Evolutionary conservation across 1,140 invertebrate species (phyloP).

Genomic region (Harpegnathos saltator): DNA sequence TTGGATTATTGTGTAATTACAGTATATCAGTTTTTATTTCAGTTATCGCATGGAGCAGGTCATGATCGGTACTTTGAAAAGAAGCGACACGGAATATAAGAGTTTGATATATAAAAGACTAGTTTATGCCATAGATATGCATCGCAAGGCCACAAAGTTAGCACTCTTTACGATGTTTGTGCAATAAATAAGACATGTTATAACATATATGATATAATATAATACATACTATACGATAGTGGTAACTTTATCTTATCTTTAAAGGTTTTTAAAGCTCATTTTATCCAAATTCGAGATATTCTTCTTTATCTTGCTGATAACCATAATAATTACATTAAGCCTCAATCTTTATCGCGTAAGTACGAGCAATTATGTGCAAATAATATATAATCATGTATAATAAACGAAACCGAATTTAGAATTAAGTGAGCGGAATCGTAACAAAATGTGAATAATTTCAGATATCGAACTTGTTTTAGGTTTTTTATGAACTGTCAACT

Average conservation of each 20-base stretch:
- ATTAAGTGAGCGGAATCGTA: background rate
- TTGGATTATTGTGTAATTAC: background rate
- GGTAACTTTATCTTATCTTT: background rate
- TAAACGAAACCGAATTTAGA: background rate
- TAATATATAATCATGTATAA: background rate
- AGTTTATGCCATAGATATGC: constrained; percentile 19
- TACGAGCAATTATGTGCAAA: background rate
- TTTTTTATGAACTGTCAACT: background rate
- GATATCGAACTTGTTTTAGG: background rate
- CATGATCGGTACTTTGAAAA: background rate
- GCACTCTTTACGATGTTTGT: background rate
- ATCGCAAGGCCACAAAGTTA: constrained; percentile 13
- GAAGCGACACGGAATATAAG: background rate
- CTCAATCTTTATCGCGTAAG: constrained; percentile 18
- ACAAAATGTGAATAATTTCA: background rate
- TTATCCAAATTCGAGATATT: background rate
- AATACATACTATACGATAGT: background rate
- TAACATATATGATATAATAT: background rate
- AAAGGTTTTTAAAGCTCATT: background rate
- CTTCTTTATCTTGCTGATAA: background rate
- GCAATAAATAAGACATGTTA: too few species aligned
- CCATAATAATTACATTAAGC: background rate
- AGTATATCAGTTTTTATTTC: background rate
- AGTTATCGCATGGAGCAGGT: constrained; percentile 24
- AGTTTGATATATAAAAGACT: background rate